Evolutionary conservation across 1,140 invertebrate genomes (phyloP).

Genomic region (Bilobella aurantiaca): DNA sequence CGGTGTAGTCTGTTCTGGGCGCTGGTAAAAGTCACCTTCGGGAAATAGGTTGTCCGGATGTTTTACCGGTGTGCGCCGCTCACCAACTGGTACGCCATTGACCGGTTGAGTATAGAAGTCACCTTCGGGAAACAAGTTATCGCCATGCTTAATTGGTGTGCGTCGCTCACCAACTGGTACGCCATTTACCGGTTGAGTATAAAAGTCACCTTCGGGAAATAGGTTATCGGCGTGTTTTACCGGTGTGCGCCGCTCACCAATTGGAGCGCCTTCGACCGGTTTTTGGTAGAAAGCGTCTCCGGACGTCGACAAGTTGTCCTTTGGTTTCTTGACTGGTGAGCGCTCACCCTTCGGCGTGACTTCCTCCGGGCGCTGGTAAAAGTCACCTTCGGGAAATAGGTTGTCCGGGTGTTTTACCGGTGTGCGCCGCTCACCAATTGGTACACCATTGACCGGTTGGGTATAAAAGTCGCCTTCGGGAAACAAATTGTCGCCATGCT

Average conservation of each 20-base stretch:
- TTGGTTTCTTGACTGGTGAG: constrained; percentile 39
- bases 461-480: not conserved
- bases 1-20: constrained; percentile 16
- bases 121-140: no score
- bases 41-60: no score
- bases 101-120: no score
- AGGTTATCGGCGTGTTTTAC: constrained; percentile 33
- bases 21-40: constrained; percentile 44
- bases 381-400: constrained; percentile 45
- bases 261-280: not conserved
- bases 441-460: not conserved
- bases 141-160: no score
- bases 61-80: no score
- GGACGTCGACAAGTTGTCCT: constrained; percentile 45
- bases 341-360: constrained; percentile 43
- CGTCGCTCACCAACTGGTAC: no score
- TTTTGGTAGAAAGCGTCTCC: not conserved
- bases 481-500: constrained; percentile 45
- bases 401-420: constrained; percentile 52
- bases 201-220: constrained; percentile 28
- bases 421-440: constrained; percentile 39
- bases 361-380: constrained; percentile 15
- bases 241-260: constrained; percentile 13
- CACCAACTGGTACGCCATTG: no score
- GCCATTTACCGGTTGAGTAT: no score